These are phyloP conservation scores for Monarcha castaneiventris DNA, from an alignment of 2,113 vertebrate genomes.

Conservation along the genomic window DNA sequence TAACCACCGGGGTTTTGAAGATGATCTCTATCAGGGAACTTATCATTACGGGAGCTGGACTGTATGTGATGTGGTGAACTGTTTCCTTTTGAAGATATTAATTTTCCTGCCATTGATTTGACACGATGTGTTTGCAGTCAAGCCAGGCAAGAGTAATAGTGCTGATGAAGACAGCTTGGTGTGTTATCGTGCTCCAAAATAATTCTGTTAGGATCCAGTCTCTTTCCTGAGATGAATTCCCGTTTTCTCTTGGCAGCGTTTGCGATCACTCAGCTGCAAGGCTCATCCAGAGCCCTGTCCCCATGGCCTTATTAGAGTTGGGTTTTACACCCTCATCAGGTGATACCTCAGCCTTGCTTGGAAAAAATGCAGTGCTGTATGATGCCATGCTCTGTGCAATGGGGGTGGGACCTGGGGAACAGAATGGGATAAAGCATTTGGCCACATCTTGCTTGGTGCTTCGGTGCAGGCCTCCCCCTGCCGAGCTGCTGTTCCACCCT, in stretches of 20 bases:
- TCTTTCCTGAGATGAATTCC: neutral
- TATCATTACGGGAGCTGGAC: neutral
- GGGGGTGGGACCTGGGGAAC: neutral
- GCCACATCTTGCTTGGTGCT: neutral
- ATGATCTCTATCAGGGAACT: neutral
- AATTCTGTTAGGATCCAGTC: neutral
- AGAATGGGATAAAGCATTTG: neutral
- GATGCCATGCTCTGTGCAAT: neutral
- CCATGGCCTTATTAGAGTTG: neutral
- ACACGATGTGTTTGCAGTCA: neutral
- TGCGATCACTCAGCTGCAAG: neutral
- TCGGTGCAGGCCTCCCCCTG: rapidly evolving
- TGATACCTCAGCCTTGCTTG: neutral
- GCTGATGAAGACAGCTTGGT: conserved; percentile 5
- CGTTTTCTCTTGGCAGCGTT: neutral
- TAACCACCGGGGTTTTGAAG: conserved; percentile 13
- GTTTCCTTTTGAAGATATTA: conserved; percentile 1
- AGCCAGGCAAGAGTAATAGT: neutral
- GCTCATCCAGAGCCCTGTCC: neutral
- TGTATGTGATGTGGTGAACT: neutral
- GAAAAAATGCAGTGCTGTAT: neutral
- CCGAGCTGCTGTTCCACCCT: neutral
- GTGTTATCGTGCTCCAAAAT: conserved; percentile 29
- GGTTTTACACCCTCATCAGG: neutral
- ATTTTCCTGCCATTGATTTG: conserved; percentile 1